These are phyloP conservation scores for Hipparchia sbordonii DNA, from an alignment of 2,888 invertebrate genomes.

Conservation along the genomic window DNA sequence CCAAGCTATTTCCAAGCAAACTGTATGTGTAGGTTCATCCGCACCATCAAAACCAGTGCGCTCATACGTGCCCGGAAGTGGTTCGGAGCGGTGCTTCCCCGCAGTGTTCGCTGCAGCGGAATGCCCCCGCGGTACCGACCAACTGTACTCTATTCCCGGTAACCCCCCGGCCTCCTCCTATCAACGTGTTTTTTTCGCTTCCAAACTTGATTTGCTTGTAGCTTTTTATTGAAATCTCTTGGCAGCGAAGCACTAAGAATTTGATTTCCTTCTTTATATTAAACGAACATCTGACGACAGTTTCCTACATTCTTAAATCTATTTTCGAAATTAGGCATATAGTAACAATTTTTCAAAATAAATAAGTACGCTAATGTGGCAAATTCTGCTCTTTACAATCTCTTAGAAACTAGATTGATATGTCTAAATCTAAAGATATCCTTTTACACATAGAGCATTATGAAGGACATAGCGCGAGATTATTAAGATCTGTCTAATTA, in stretches of 20 bases:
- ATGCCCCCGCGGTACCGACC: conserved; percentile 64
- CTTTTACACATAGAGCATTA: no score
- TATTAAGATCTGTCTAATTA: no score
- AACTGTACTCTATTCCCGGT: conserved; percentile 76
- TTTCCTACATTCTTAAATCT: not conserved
- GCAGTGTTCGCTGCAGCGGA: conserved; percentile 55
- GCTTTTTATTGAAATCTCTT: conserved; percentile 39
- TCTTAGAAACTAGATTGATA: no score
- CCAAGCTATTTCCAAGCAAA: conserved; percentile 15
- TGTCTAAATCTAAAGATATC: no score
- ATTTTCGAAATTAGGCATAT: no score
- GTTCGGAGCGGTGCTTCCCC: conserved; percentile 70
- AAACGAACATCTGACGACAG: not conserved
- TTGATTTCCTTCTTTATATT: conserved; percentile 10
- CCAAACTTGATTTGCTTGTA: conserved; percentile 51
- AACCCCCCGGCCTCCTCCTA: conserved; percentile 54
- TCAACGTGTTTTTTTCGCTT: conserved; percentile 58
- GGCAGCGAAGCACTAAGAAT: not conserved
- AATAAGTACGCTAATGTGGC: no score
- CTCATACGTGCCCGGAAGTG: conserved; percentile 65
- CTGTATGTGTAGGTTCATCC: conserved; percentile 68
- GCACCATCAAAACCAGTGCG: conserved; percentile 71
- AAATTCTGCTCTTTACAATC: no score
- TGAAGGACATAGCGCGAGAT: no score
- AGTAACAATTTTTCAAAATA: no score